Evolutionary conservation across 1,140 invertebrate genomes (phyloP).

Genomic region (Cotesia chilonis): DNA sequence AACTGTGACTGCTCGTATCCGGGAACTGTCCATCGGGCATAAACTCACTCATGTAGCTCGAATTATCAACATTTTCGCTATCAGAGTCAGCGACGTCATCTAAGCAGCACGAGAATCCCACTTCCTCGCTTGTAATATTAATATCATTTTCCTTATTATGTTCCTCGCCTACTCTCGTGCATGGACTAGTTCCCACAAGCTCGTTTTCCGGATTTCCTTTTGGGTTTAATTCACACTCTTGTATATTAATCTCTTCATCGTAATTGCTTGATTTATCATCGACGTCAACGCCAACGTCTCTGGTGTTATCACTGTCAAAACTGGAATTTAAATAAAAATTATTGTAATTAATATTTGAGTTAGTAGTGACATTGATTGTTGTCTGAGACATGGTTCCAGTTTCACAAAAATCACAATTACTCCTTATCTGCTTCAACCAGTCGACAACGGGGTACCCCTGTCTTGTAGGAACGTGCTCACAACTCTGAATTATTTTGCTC

Average conservation of each 20-base stretch:
- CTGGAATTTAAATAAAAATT: slow-evolving; percentile 2
- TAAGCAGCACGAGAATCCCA: not conserved
- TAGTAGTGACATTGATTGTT: not conserved
- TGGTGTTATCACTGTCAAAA: not conserved
- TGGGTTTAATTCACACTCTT: slow-evolving; percentile 10
- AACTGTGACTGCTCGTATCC: slow-evolving; percentile 16
- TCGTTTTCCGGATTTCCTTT: slow-evolving; percentile 23
- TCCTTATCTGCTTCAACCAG: slow-evolving; percentile 40
- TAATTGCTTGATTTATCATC: not conserved
- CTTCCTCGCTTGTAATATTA: no score
- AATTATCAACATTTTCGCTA: slow-evolving; percentile 23
- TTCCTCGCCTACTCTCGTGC: slow-evolving; percentile 18
- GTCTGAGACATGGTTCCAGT: slow-evolving; percentile 17
- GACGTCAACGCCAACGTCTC: not conserved
- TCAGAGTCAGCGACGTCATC: slow-evolving; percentile 14
- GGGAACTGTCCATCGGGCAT: slow-evolving; percentile 9
- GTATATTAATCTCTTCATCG: no score
- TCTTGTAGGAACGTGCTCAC: slow-evolving; percentile 31
- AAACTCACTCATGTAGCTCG: not conserved
- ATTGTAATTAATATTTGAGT: not conserved
- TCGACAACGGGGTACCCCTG: slow-evolving; percentile 39
- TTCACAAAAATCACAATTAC: slow-evolving; percentile 37
- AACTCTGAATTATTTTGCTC: slow-evolving; percentile 34
- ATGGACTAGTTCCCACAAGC: not conserved
- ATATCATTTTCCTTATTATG: slow-evolving; percentile 6